Conservation (phyloP, 2,113 vertebrate genomes). For the Ophiodon elongatus region DNA sequence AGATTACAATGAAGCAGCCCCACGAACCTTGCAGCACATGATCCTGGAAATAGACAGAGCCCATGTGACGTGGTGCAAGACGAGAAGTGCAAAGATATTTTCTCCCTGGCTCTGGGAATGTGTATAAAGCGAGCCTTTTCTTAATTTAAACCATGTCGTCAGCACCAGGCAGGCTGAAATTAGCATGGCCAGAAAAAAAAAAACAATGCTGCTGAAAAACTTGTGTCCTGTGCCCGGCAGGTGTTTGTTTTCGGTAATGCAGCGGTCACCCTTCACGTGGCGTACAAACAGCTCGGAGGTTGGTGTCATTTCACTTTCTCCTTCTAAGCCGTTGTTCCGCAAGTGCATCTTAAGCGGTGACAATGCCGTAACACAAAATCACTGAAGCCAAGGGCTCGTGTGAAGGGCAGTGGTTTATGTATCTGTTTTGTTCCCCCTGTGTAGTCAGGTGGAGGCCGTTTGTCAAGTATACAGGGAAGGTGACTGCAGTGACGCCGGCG, state of each 20-base stretch:
- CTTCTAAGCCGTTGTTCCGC: constrained; percentile 23
- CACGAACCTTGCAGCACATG: not conserved
- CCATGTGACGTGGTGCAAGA: not conserved
- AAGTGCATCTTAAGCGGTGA: constrained; percentile 45
- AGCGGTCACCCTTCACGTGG: constrained; percentile 37
- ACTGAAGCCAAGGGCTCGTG: constrained; percentile 66
- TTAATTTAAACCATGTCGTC: not conserved
- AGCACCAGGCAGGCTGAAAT: constrained; percentile 27
- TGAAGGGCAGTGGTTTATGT: constrained; percentile 76
- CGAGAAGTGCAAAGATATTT: constrained; percentile 4
- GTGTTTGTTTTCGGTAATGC: constrained; percentile 34
- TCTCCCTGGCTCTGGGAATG: not conserved
- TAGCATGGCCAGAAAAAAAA: constrained; percentile 6
- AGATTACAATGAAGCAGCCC: constrained; percentile 39
- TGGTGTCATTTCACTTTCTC: constrained; percentile 9
- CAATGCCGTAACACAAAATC: constrained; percentile 38
- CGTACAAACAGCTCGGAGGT: constrained; percentile 22
- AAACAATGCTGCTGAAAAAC: constrained; percentile 38
- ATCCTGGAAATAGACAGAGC: constrained; percentile 45
- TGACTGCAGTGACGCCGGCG: constrained; percentile 73
- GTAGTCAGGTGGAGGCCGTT: constrained; percentile 82
- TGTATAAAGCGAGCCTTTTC: not conserved
- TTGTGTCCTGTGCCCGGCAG: not conserved
- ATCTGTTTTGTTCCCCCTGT: constrained; percentile 63
- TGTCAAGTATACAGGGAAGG: constrained; percentile 84